A percentile compares a stretch with the other conserved stretches of the same genome.
These are phyloP conservation scores for Haemorhous mexicanus DNA, from an alignment of 2,113 vertebrate species.

Conservation along the genomic window DNA sequence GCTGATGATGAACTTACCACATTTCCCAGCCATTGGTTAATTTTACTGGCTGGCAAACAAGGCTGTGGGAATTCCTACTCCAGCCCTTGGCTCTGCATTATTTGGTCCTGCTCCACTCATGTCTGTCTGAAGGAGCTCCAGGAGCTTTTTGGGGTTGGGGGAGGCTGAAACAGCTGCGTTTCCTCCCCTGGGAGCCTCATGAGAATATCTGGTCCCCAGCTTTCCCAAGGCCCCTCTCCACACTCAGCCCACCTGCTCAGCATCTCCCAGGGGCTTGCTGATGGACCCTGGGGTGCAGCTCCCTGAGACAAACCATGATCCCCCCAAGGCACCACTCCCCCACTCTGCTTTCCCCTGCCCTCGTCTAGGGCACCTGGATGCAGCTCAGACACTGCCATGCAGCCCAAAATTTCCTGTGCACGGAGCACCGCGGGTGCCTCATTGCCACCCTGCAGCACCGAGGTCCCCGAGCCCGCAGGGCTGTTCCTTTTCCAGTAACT, in stretches of 20 bases:
- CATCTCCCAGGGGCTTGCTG: fast-evolving
- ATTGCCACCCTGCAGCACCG: fast-evolving
- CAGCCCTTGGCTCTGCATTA: neutral
- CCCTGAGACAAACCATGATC: neutral
- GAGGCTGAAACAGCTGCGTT: neutral
- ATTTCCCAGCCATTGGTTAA: neutral
- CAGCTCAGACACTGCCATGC: neutral
- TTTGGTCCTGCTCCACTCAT: neutral
- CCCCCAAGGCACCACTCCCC: fast-evolving
- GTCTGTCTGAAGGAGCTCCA: fast-evolving
- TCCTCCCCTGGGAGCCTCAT: neutral
- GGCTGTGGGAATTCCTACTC: neutral
- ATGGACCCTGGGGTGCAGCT: neutral
- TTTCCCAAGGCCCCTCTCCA: neutral
- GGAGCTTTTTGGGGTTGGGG: neutral
- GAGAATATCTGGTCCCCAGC: neutral
- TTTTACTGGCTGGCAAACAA: neutral
- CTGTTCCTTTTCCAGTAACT: constrained; percentile 34
- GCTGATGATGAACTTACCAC: neutral
- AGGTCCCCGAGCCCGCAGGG: neutral
- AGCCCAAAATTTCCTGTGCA: neutral
- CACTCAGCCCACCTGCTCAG: neutral
- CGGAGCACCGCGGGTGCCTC: fast-evolving
- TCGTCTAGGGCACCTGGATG: fast-evolving
- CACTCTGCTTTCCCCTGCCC: neutral